Percentiles rank a stretch among this genome's conserved stretches.
Evolutionary conservation across 1,140 invertebrate genomes (phyloP).

Genomic region (Ceratosolen solmsi): DNA sequence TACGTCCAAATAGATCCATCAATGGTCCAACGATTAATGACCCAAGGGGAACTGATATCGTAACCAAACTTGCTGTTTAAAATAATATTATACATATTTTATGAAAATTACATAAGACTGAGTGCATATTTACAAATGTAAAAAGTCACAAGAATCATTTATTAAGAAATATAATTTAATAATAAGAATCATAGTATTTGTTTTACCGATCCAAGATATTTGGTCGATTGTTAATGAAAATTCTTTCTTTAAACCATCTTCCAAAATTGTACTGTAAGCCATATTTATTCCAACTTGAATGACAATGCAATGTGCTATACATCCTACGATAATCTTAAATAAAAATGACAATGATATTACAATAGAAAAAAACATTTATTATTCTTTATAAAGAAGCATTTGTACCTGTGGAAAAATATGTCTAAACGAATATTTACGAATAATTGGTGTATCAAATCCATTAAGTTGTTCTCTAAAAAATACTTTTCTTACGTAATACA

Average conservation of each 20-base stretch:
- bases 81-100: slow-evolving; percentile 53
- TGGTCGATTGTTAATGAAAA: slow-evolving; percentile 55
- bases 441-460: slow-evolving; percentile 43
- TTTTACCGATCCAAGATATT: slow-evolving; percentile 75
- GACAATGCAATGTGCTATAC: slow-evolving; percentile 68
- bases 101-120: neutral
- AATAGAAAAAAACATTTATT: neutral
- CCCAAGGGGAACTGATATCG: slow-evolving; percentile 75
- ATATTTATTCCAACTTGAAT: slow-evolving; percentile 75
- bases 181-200: neutral
- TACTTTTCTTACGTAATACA: slow-evolving; percentile 51
- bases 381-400: neutral
- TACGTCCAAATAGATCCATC: slow-evolving; percentile 80
- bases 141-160: neutral
- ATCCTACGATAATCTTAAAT: slow-evolving; percentile 69
- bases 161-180: neutral
- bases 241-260: slow-evolving; percentile 67
- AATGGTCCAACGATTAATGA: slow-evolving; percentile 74
- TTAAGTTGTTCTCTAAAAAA: slow-evolving; percentile 57
- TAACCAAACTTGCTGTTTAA: slow-evolving; percentile 74
- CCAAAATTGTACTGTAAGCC: slow-evolving; percentile 74
- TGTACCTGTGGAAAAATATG: slow-evolving; percentile 58
- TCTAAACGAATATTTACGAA: slow-evolving; percentile 51
- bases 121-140: neutral
- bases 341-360: slow-evolving; percentile 4